phyloP scores from a whole-genome alignment of 2,113 vertebrate species.

The Coracopsis vasa region DNA sequence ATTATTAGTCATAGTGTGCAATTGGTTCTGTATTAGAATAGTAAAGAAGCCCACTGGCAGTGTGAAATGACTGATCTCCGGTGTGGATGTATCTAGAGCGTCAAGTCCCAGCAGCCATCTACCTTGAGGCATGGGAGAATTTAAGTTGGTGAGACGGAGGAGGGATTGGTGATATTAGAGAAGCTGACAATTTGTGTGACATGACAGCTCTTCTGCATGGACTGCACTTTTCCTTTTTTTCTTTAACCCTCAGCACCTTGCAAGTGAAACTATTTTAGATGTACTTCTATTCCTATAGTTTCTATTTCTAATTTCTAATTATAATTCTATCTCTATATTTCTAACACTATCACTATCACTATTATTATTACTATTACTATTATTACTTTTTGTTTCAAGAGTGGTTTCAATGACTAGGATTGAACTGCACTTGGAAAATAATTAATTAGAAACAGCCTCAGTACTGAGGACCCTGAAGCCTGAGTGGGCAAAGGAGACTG shows the following conservation, averaged over 20 bases:
- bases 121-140: slow-evolving; percentile 60
- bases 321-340: not conserved
- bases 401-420: not conserved
- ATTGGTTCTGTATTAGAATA: slow-evolving; percentile 50
- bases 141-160: slow-evolving; percentile 30
- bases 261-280: not conserved
- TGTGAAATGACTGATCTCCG: slow-evolving; percentile 65
- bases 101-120: not conserved
- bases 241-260: not conserved
- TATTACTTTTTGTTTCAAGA: not conserved
- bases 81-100: slow-evolving; percentile 37
- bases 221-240: not conserved
- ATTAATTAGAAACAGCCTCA: not conserved
- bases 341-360: not conserved
- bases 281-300: not conserved
- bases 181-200: slow-evolving; percentile 38
- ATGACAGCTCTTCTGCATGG: not conserved
- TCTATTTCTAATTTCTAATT: not conserved
- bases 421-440: not conserved
- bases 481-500: not conserved
- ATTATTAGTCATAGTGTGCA: slow-evolving; percentile 72
- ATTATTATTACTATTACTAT: not conserved
- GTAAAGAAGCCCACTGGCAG: slow-evolving; percentile 53
- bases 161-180: slow-evolving; percentile 35
- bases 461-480: not conserved